A percentile compares a stretch with the other conserved stretches of the same genome.
phyloP scores from a whole-genome alignment of 2,113 vertebrate species.

The Siniperca knerii region DNA sequence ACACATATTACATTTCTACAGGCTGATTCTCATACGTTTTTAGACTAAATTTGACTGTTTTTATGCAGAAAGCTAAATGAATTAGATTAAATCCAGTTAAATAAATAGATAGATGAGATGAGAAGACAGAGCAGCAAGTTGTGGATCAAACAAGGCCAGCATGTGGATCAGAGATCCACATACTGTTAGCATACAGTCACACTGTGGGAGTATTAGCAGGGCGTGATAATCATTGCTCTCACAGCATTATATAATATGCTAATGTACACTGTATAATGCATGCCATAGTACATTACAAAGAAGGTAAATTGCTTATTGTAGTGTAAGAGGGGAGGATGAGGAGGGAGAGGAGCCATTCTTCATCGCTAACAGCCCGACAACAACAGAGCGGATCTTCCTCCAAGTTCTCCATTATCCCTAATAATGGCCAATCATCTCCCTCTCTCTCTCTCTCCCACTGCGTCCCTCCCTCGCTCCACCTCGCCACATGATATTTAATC shows the following conservation, averaged over 20 bases:
- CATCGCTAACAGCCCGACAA: slow-evolving; percentile 62
- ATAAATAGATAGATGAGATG: not conserved
- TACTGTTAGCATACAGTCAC: slow-evolving; percentile 7
- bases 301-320: slow-evolving; percentile 40
- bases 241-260: slow-evolving; percentile 40
- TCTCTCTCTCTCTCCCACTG: slow-evolving; percentile 46
- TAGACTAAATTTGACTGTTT: not conserved
- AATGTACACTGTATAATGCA: slow-evolving; percentile 5
- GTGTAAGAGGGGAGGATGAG: slow-evolving; percentile 34
- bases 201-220: not conserved
- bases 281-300: slow-evolving; percentile 19
- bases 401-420: slow-evolving; percentile 65
- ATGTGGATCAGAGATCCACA: too few relatives aligned
- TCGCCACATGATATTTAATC: slow-evolving; percentile 92
- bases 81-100: not conserved
- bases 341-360: slow-evolving; percentile 48
- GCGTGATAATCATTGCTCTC: slow-evolving; percentile 8
- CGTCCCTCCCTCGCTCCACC: slow-evolving; percentile 75
- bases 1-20: not conserved
- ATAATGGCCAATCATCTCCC: slow-evolving; percentile 65
- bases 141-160: not conserved
- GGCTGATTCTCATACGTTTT: not conserved
- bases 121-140: not conserved
- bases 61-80: not conserved
- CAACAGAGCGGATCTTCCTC: slow-evolving; percentile 58